These are phyloP conservation scores for Parnassius glacialis DNA, from an alignment of 2,888 invertebrate species.

Conservation along the genomic window DNA sequence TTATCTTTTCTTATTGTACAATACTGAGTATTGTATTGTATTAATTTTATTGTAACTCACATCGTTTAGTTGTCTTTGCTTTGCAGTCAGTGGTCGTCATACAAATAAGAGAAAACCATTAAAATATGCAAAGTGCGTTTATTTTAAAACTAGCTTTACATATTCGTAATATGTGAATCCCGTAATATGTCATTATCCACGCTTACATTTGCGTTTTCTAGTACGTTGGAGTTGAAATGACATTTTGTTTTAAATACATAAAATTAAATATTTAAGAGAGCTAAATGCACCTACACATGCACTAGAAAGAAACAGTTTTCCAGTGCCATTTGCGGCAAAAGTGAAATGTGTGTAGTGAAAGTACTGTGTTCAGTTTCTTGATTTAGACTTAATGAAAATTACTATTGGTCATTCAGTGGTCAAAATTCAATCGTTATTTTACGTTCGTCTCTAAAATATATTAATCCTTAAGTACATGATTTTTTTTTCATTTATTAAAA, in stretches of 20 bases:
- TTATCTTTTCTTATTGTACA: too few relatives aligned
- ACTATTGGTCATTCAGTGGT: too few relatives aligned
- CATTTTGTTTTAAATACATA: not conserved
- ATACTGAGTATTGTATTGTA: too few relatives aligned
- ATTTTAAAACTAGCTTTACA: not conserved
- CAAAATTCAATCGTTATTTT: too few relatives aligned
- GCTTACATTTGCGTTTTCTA: not conserved
- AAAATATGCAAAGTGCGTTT: not conserved
- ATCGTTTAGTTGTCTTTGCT: too few relatives aligned
- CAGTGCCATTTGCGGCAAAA: slow-evolving; percentile 1
- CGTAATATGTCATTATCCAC: not conserved
- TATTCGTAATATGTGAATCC: not conserved
- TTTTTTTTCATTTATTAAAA: too few relatives aligned
- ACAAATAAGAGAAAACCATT: too few relatives aligned
- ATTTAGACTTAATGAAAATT: not conserved
- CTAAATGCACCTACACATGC: not conserved
- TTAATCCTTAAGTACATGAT: too few relatives aligned
- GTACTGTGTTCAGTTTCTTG: not conserved
- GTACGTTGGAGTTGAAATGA: not conserved
- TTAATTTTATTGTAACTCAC: too few relatives aligned
- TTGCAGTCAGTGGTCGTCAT: too few relatives aligned
- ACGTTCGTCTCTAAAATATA: too few relatives aligned
- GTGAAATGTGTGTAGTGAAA: slow-evolving; percentile 1
- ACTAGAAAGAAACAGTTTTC: slow-evolving; percentile 1
- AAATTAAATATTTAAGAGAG: not conserved